Evolutionary conservation across 2,888 invertebrate species (phyloP).

Genomic region (Copidosoma aretas): DNA sequence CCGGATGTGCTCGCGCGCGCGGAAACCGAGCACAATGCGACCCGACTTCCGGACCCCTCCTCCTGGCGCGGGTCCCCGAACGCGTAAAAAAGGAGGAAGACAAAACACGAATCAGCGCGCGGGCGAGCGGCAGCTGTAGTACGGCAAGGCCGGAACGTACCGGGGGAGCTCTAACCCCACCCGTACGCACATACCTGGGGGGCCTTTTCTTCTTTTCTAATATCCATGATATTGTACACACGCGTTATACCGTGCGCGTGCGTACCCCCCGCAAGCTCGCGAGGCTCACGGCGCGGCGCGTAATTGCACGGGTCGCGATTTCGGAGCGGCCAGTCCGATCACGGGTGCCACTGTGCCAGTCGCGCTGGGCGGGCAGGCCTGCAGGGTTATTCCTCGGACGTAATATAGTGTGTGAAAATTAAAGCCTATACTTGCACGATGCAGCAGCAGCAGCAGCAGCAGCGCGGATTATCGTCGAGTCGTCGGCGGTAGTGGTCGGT

Average conservation of each 20-base stretch:
- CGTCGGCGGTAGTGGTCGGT: too few relatives aligned
- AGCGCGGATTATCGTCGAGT: neutral
- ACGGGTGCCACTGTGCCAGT: constrained; percentile 59
- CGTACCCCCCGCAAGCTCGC: constrained; percentile 13
- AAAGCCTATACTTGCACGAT: too few relatives aligned
- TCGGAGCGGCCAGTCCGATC: constrained; percentile 56
- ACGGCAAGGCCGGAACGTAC: constrained; percentile 7
- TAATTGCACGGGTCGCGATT: constrained; percentile 8
- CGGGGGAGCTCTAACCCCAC: neutral
- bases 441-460: neutral
- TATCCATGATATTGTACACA: neutral
- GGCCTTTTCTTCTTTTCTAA: neutral
- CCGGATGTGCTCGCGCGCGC: constrained; percentile 55
- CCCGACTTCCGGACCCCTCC: constrained; percentile 52
- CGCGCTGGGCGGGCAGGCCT: constrained; percentile 46
- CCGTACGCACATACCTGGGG: constrained; percentile 10
- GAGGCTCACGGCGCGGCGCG: neutral
- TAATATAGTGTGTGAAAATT: too few relatives aligned
- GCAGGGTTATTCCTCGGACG: neutral
- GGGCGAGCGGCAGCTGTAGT: neutral
- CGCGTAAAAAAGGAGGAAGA: constrained; percentile 50
- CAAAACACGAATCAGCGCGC: constrained; percentile 23
- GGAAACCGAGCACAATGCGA: constrained; percentile 45
- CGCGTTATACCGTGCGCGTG: neutral
- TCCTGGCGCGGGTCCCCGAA: constrained; percentile 29